Percentiles rank a stretch among this genome's conserved stretches.
Conservation (phyloP, 2,888 invertebrate species). For the Eudasyphora cyanicolor region DNA sequence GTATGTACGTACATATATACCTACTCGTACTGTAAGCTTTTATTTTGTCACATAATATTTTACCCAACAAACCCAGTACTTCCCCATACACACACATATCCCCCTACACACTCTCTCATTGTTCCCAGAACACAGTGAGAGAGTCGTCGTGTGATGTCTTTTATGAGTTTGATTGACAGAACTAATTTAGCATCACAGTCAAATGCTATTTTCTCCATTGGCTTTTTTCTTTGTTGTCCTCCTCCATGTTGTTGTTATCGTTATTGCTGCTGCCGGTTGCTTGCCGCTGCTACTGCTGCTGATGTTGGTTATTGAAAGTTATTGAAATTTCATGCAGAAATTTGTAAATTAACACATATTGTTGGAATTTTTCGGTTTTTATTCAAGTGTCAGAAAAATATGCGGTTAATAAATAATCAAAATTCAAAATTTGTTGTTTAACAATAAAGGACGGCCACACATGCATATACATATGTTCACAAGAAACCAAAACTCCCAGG, state of each 20-base stretch:
- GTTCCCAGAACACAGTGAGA: background rate
- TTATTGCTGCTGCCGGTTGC: background rate
- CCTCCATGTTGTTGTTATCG: background rate
- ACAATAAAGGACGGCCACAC: constrained; percentile 4
- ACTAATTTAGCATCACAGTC: constrained; percentile 65
- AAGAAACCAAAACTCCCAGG: no score
- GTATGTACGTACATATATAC: background rate
- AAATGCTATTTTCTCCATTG: constrained; percentile 37
- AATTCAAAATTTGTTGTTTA: background rate
- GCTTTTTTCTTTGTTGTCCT: constrained; percentile 12
- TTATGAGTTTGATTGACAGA: constrained; percentile 65
- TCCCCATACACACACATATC: background rate
- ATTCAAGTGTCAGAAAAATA: constrained; percentile 38
- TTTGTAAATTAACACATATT: constrained; percentile 38
- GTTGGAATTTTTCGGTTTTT: constrained; percentile 30
- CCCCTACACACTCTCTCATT: background rate
- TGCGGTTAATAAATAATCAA: constrained; percentile 36
- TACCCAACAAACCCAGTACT: background rate
- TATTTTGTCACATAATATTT: constrained; percentile 47
- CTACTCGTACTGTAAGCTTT: background rate
- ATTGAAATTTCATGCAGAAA: constrained; percentile 25
- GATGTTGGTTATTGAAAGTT: background rate
- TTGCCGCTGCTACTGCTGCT: background rate
- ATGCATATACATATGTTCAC: background rate
- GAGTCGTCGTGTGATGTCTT: constrained; percentile 31